phyloP scores from a whole-genome alignment of 2,888 invertebrate species.

The Lamellibrachia columna region DNA sequence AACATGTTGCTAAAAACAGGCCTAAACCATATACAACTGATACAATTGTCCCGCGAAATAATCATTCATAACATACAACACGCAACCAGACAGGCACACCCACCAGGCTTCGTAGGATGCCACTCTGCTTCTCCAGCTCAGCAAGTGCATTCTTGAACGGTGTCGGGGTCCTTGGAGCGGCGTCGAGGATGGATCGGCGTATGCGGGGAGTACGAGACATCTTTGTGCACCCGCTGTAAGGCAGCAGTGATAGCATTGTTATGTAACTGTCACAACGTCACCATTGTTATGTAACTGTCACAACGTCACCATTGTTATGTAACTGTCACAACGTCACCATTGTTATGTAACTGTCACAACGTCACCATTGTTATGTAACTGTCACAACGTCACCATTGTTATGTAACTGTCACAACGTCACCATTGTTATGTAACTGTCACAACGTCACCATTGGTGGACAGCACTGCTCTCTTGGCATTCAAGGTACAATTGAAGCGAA shows the following conservation, averaged over 20 bases:
- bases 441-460: background rate
- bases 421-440: background rate
- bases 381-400: too few relatives aligned
- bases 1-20: too few relatives aligned
- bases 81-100: slow-evolving; percentile 13
- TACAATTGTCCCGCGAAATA: background rate
- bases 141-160: slow-evolving; percentile 93
- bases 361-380: background rate
- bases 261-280: background rate
- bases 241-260: slow-evolving; percentile 19
- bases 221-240: background rate
- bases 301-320: background rate
- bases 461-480: background rate
- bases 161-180: slow-evolving; percentile 81
- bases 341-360: too few relatives aligned
- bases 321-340: background rate
- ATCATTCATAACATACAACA: background rate
- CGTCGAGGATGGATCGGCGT: slow-evolving; percentile 50
- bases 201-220: slow-evolving; percentile 50
- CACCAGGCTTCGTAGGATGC: slow-evolving; percentile 32
- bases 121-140: slow-evolving; percentile 79
- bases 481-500: too few relatives aligned
- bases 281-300: too few relatives aligned
- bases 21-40: background rate
- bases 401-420: too few relatives aligned